phyloP scores from a whole-genome alignment of 2,797 vertebrate species.

The Brotula barbata region DNA sequence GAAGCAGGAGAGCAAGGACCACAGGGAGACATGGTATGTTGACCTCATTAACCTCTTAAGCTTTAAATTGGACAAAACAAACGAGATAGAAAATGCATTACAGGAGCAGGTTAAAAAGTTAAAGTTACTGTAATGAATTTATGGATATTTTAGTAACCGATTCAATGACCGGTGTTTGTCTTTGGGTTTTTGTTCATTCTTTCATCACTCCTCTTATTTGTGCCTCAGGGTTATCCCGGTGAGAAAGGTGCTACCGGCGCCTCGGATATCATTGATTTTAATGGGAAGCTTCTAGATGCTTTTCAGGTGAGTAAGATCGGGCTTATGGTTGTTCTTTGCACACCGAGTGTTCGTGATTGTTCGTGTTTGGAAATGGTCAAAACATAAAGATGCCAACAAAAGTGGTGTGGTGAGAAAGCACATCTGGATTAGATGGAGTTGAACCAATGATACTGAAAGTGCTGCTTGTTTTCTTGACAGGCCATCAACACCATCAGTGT shows the following conservation, averaged over 20 bases:
- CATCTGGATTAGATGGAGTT: not conserved
- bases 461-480: conserved; percentile 66
- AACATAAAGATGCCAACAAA: conserved; percentile 11
- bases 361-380: conserved; percentile 1
- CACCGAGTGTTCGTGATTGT: no score
- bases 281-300: conserved; percentile 86
- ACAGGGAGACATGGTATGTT: conserved; percentile 68
- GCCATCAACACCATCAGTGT: conserved; percentile 79
- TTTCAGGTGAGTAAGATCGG: conserved; percentile 81
- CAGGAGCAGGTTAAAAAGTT: no score
- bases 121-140: no score
- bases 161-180: no score
- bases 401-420: not conserved
- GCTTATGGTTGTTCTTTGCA: conserved; percentile 20
- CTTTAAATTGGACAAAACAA: no score
- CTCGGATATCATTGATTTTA: conserved; percentile 88
- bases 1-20: conserved; percentile 73
- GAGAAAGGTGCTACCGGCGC: conserved; percentile 85
- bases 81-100: no score
- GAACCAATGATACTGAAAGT: conserved; percentile 44
- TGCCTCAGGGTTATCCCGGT: conserved; percentile 83
- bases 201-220: conserved; percentile 1
- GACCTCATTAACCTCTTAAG: no score
- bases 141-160: no score
- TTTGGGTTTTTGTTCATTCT: not conserved